Evolutionary conservation across 2,113 vertebrate species (phyloP).

Genomic region (Salvelinus sp.): DNA sequence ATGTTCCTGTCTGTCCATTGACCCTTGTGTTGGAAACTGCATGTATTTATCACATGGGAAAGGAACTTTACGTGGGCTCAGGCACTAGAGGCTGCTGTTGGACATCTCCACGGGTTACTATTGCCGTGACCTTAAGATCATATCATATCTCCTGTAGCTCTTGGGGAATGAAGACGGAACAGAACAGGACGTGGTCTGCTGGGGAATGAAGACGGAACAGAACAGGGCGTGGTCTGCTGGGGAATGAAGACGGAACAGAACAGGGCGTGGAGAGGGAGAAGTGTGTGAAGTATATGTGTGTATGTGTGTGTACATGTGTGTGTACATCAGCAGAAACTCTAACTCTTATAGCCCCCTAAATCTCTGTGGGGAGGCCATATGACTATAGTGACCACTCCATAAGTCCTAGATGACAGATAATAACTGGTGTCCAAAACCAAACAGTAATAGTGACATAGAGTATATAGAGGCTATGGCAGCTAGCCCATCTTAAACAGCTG

Average conservation of each 20-base stretch:
- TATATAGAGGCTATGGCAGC: background rate
- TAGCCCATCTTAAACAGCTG: background rate
- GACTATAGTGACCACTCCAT: slow-evolving; percentile 17
- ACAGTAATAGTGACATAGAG: background rate
- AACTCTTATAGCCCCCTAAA: slow-evolving; percentile 2
- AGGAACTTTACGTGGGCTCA: slow-evolving; percentile 10
- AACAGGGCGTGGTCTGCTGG: slow-evolving; percentile 19
- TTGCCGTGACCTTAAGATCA: slow-evolving; percentile 16
- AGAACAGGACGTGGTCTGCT: background rate
- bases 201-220: background rate
- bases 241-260: slow-evolving; percentile 6
- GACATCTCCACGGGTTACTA: background rate
- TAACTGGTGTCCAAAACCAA: background rate
- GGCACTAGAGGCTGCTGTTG: background rate
- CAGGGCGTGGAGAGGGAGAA: background rate
- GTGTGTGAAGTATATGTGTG: too few species aligned
- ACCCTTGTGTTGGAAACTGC: slow-evolving; percentile 17
- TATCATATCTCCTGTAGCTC: slow-evolving; percentile 2
- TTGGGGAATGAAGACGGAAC: background rate
- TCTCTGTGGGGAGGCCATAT: slow-evolving; percentile 21
- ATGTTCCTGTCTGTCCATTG: slow-evolving; percentile 30
- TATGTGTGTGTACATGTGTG: slow-evolving; percentile 43
- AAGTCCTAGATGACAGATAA: slow-evolving; percentile 51
- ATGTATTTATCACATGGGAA: slow-evolving; percentile 47
- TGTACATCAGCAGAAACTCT: slow-evolving; percentile 48